Percentiles rank a stretch among this genome's conserved stretches.
Evolutionary conservation across 2,797 vertebrate species (phyloP).

Genomic region (Coregonus ussuriensis): DNA sequence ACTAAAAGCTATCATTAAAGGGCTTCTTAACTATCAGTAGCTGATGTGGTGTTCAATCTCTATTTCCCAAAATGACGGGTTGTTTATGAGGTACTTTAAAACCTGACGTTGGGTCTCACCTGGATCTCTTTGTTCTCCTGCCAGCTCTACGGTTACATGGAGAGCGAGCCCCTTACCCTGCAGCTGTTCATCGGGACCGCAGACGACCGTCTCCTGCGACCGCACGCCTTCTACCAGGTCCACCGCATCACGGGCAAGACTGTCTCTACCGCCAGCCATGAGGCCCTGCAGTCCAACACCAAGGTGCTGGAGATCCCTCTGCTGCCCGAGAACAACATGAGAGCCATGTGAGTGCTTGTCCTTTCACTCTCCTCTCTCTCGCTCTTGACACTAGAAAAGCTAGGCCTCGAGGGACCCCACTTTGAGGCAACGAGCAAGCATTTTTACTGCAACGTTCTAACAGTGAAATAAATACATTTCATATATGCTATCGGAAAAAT

Average conservation of each 20-base stretch:
- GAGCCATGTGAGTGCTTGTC: conserved; percentile 78
- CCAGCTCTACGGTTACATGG: conserved; percentile 86
- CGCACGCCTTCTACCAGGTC: conserved; percentile 90
- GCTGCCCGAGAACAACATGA: conserved; percentile 87
- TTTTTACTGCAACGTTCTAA: too few species aligned
- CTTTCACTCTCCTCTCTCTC: too few species aligned
- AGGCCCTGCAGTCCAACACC: conserved; percentile 84
- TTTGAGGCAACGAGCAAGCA: too few species aligned
- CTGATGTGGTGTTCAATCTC: conserved; percentile 58
- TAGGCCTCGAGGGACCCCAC: too few species aligned
- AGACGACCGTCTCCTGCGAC: conserved; percentile 86
- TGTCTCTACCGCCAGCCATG: conserved; percentile 85
- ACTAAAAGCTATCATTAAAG: conserved; percentile 54
- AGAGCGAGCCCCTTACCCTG: conserved; percentile 84
- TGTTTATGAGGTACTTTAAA: conserved; percentile 68
- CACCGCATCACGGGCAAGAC: conserved; percentile 89
- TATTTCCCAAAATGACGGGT: conserved; percentile 66
- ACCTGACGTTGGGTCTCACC: conserved; percentile 67
- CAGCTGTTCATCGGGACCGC: conserved; percentile 90
- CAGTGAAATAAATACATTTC: too few species aligned
- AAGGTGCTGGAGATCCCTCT: conserved; percentile 88
- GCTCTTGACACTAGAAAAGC: too few species aligned
- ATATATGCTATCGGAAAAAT: too few species aligned
- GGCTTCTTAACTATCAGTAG: conserved; percentile 61
- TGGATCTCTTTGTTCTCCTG: conserved; percentile 78